These are phyloP conservation scores for Chloroceryle inda DNA, from an alignment of 2,797 vertebrate genomes.

Conservation along the genomic window DNA sequence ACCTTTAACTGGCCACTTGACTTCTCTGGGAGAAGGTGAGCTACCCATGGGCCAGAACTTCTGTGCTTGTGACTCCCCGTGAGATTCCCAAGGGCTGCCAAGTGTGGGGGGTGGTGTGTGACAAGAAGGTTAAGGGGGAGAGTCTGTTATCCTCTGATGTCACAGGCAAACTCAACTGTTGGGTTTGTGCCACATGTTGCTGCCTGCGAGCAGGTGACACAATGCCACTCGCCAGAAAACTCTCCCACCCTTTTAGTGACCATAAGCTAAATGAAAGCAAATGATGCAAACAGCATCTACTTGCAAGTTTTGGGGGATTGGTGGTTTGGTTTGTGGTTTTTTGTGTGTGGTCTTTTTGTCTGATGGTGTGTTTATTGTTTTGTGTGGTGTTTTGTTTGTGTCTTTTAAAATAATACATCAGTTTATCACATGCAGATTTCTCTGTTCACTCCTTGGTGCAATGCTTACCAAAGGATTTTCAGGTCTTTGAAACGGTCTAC, in stretches of 20 bases:
- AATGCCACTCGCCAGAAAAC: neutral
- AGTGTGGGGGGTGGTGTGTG: accelerated
- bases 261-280: neutral
- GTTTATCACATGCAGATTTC: neutral
- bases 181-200: neutral
- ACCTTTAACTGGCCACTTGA: neutral
- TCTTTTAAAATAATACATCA: neutral
- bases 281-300: neutral
- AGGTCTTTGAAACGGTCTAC: neutral
- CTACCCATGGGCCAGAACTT: neutral
- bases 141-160: neutral
- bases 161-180: neutral
- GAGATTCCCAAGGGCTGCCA: neutral
- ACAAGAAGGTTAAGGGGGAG: neutral
- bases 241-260: too few relatives aligned
- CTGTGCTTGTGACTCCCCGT: neutral
- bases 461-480: neutral
- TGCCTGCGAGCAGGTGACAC: neutral
- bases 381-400: neutral
- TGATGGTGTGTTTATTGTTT: too few relatives aligned
- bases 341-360: neutral
- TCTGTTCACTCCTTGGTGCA: neutral
- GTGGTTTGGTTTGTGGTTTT: neutral
- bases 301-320: neutral
- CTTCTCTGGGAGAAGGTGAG: neutral